These are phyloP conservation scores for Callipepla squamata DNA, from an alignment of 2,113 vertebrate genomes.

Conservation along the genomic window DNA sequence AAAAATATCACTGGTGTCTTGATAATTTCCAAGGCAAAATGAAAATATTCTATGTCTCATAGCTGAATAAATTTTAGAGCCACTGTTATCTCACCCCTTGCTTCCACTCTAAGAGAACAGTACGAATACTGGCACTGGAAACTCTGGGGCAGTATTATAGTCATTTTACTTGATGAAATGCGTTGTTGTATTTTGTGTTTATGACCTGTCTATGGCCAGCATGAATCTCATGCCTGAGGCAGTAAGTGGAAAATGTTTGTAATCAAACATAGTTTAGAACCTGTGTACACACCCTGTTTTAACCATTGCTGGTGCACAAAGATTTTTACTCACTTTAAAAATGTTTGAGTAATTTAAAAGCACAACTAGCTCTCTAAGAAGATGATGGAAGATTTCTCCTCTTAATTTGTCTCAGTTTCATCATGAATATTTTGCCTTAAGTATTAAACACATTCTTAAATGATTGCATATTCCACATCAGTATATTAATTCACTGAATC, in stretches of 20 bases:
- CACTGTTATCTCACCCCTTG: not conserved
- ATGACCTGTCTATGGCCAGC: not conserved
- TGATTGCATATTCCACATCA: not conserved
- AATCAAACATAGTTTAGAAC: fast-evolving
- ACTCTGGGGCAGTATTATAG: not conserved
- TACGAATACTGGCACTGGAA: not conserved
- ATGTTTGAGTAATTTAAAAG: not conserved
- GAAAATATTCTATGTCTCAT: not conserved
- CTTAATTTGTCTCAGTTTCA: not conserved
- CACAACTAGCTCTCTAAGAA: not conserved
- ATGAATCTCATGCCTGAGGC: not conserved
- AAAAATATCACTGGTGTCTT: not conserved
- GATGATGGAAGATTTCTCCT: fast-evolving
- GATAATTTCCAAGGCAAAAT: not conserved
- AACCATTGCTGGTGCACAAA: not conserved
- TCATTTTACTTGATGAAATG: not conserved
- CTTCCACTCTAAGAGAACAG: not conserved
- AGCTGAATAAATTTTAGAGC: not conserved
- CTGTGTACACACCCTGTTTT: not conserved
- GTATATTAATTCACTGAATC: not conserved
- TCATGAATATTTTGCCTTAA: not conserved
- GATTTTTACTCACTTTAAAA: not conserved
- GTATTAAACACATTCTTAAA: not conserved
- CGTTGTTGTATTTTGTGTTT: not conserved
- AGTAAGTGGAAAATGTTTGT: not conserved